Evolutionary conservation across 1,140 invertebrate species (phyloP), one percentile per base, ranked within the genome.

Genomic region (Oreohelix idahoensis): DNA sequence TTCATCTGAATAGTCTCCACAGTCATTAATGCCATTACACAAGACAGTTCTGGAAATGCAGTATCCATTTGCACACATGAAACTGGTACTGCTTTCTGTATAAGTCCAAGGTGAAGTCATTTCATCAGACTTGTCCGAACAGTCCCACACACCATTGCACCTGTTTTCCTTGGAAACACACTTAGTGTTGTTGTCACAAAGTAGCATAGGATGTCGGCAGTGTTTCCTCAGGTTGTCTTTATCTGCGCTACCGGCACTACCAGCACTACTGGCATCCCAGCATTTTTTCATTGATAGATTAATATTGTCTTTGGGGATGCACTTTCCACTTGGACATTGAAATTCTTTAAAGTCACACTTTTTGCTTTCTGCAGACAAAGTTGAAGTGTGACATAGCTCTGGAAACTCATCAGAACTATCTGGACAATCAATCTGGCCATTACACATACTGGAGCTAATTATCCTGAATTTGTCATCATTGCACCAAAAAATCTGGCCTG

Each of bases 351-450:
- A 8, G 8, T 35, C 32, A n/a, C 63, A 66, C 17, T 35, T 66
- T 32, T 35, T 29, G n/a, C 8, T 66, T 32, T 2, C 17, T 66
- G n/a, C 0, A 32, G 29, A 11, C 8, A 32, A 5, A 32, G 4
- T 29, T 66, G 63, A 66, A 66, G 63, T 32, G 8, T 8, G n/a
- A 35, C 63, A 66, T n/a, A 66, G 11, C 5, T 66, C 29, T 32
- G 63, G 63, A 66, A 66, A 23, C 29, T 66, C 63, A 66, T 66
- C 63, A 66, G 63, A 66, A 17, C 63, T 17, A 66, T 66, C 63
- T 32, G 63, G 63, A 23, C 63, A 66, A n/a, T 66, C 63, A 66
- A 66, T 66, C 17, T 66, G n/a, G 32, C 63, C 63, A 66, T 66
- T 17, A 66, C 63, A 66, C 32, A 8, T 32, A 13, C 17, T 8